Conservation (phyloP, 2,888 invertebrate species). For the Apodemia mormo region DNA sequence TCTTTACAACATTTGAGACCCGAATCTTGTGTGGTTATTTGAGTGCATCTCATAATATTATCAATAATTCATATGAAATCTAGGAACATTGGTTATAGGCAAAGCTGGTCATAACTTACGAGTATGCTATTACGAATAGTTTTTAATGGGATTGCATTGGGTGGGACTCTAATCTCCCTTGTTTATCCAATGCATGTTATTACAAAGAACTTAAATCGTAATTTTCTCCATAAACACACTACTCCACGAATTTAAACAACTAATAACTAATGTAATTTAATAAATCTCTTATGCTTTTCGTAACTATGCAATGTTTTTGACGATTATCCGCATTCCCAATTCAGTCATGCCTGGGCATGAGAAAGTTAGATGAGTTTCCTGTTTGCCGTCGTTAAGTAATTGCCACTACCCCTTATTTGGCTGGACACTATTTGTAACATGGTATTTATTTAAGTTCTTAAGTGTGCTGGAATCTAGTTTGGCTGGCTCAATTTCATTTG, state of each 20-base stretch:
- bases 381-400: constrained; percentile 53
- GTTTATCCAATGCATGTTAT: no score
- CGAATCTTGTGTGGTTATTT: no score
- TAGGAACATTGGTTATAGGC: no score
- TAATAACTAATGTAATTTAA: not conserved
- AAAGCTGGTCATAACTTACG: no score
- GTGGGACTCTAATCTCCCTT: no score
- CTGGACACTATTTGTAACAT: constrained; percentile 18
- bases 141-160: no score
- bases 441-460: not conserved
- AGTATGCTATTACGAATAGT: no score
- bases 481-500: not conserved
- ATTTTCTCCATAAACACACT: no score
- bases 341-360: constrained; percentile 34
- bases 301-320: constrained; percentile 25
- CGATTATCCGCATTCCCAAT: constrained; percentile 30
- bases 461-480: not conserved
- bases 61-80: no score
- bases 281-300: not conserved
- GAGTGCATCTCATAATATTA: no score
- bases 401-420: constrained; percentile 43
- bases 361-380: constrained; percentile 68
- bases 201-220: no score
- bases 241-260: not conserved
- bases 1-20: no score